These are phyloP conservation scores for Falco novaeseelandiae DNA, from an alignment of 2,797 vertebrate species.

Conservation along the genomic window DNA sequence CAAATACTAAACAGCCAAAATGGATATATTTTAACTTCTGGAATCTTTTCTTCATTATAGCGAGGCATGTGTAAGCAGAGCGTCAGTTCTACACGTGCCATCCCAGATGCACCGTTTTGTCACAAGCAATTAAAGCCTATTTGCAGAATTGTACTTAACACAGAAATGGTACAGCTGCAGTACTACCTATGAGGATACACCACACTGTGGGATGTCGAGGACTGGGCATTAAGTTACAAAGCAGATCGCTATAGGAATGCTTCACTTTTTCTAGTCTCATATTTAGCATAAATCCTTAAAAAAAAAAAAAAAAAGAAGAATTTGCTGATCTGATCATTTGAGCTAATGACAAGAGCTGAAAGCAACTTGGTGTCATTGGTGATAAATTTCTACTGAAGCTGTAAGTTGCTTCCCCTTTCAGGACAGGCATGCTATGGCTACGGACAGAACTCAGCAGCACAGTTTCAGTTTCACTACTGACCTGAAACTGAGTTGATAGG, in stretches of 20 bases:
- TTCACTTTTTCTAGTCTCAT: not conserved
- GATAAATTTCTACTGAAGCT: not conserved
- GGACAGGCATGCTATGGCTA: not conserved
- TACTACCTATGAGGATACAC: not conserved
- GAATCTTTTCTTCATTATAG: not conserved
- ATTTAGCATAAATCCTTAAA: not conserved
- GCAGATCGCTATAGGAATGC: fast-evolving
- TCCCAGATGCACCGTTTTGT: not conserved
- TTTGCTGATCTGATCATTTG: not conserved
- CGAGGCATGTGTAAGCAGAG: not conserved
- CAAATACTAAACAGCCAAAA: not conserved
- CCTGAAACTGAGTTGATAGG: not conserved
- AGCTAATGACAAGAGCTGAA: not conserved
- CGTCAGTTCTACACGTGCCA: not conserved
- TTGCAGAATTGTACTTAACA: not conserved
- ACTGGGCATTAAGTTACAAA: not conserved
- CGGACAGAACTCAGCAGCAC: not conserved
- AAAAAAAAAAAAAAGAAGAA: not conserved
- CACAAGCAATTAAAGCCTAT: not conserved
- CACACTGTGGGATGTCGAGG: not conserved
- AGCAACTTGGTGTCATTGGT: not conserved
- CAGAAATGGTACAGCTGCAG: not conserved
- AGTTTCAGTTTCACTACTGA: not conserved
- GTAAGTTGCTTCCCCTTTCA: not conserved
- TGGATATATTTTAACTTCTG: not conserved